Evolutionary conservation across 2,113 vertebrate genomes (phyloP).

Genomic region (Lucifuga dentata): DNA sequence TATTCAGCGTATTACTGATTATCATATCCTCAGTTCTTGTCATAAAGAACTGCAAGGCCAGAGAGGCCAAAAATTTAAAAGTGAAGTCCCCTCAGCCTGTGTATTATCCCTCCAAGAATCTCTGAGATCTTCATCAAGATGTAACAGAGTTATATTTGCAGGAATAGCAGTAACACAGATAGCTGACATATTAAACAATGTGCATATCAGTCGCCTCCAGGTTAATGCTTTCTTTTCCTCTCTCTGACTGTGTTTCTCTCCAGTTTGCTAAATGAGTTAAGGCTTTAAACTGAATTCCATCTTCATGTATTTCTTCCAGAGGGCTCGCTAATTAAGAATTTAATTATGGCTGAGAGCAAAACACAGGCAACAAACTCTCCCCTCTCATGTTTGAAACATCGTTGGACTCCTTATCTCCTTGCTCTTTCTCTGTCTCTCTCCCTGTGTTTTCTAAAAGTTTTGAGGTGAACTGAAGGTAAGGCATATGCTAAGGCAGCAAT

Average conservation of each 20-base stretch:
- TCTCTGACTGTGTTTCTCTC: constrained; percentile 17
- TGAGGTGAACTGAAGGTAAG: constrained; percentile 67
- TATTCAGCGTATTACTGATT: constrained; percentile 5
- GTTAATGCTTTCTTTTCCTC: constrained; percentile 25
- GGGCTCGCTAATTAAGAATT: constrained; percentile 81
- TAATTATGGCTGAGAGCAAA: constrained; percentile 81
- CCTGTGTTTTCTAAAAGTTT: constrained; percentile 49
- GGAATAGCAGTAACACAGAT: constrained; percentile 17
- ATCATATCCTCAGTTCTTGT: not conserved
- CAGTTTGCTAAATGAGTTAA: constrained; percentile 52
- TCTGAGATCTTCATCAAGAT: constrained; percentile 46
- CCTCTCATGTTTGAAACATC: constrained; percentile 80
- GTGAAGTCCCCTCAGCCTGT: constrained; percentile 19
- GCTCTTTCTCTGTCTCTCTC: not conserved
- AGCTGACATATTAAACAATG: constrained; percentile 37
- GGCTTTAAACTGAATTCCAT: constrained; percentile 72
- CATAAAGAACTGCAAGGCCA: constrained; percentile 13
- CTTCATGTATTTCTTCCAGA: constrained; percentile 69
- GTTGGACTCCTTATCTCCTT: constrained; percentile 27
- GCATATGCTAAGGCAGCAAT: constrained; percentile 57
- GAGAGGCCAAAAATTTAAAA: constrained; percentile 35
- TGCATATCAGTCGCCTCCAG: constrained; percentile 38
- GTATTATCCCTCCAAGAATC: constrained; percentile 5
- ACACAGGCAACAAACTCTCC: constrained; percentile 70
- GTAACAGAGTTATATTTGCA: constrained; percentile 43